Conservation (phyloP, 2,797 vertebrate species). For the Staurois parvus region DNA sequence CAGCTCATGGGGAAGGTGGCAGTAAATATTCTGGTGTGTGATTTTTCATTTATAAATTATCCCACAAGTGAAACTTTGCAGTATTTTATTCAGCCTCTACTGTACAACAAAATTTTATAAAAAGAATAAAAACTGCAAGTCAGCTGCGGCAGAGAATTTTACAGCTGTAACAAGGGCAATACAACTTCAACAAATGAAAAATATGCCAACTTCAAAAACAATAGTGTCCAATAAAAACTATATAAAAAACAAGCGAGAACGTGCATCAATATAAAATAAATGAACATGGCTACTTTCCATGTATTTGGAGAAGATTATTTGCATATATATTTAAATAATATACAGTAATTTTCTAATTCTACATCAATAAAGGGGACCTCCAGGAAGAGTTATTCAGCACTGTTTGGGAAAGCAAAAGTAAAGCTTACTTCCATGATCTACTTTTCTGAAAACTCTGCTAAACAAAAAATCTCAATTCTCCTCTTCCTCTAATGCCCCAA, state of each 20-base stretch:
- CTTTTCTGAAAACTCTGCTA: too few species aligned
- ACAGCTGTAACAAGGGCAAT: neutral
- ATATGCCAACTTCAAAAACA: neutral
- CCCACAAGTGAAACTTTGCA: neutral
- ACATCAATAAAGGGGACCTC: too few species aligned
- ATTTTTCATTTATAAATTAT: neutral
- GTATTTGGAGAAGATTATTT: neutral
- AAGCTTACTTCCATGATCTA: too few species aligned
- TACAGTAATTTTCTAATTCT: too few species aligned
- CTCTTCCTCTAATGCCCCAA: too few species aligned
- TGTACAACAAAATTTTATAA: neutral
- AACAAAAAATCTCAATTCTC: too few species aligned
- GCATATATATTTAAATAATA: neutral
- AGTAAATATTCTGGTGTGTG: neutral
- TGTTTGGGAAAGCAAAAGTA: too few species aligned
- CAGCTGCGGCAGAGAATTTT: neutral
- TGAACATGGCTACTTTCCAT: neutral
- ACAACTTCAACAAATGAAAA: neutral
- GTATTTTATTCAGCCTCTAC: constrained; percentile 1
- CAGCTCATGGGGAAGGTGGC: neutral
- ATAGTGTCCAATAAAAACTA: neutral
- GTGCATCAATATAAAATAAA: neutral
- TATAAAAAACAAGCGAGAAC: neutral
- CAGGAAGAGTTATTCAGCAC: too few species aligned
- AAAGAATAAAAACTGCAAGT: neutral